phyloP scores from a whole-genome alignment of 2,113 vertebrate species.

The Hipposideros armiger region DNA sequence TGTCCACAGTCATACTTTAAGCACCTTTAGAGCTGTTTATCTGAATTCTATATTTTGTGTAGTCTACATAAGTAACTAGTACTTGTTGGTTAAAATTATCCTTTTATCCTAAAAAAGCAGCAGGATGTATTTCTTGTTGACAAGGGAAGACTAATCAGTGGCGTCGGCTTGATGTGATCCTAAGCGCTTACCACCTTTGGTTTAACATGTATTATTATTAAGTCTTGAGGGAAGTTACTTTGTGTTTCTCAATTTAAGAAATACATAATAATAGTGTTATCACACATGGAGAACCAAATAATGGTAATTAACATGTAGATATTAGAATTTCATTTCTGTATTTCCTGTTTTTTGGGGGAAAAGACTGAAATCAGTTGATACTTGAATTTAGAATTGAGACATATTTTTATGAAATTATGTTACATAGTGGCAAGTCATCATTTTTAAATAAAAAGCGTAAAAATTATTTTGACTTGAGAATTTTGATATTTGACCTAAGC shows the following conservation, averaged over 20 bases:
- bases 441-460: conserved; percentile 15
- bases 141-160: not conserved
- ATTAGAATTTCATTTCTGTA: not conserved
- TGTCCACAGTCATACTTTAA: conserved; percentile 14
- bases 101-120: not conserved
- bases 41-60: not conserved
- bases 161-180: not conserved
- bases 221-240: not conserved
- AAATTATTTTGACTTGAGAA: conserved; percentile 11
- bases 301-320: not conserved
- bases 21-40: not conserved
- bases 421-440: not conserved
- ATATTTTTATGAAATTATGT: conserved; percentile 16
- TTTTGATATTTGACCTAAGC: conserved; percentile 24
- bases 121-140: conserved; percentile 25
- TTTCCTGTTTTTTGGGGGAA: not conserved
- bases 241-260: conserved; percentile 38
- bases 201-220: not conserved
- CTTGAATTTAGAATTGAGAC: conserved; percentile 10
- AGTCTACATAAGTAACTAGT: not conserved
- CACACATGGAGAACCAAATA: conserved; percentile 3
- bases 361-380: conserved; percentile 26
- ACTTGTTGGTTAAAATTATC: not conserved
- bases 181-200: not conserved
- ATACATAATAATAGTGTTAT: not conserved